Percentiles rank a stretch among this genome's conserved stretches.
phyloP scores from a whole-genome alignment of 2,113 vertebrate genomes.

The Corvus hawaiiensis region DNA sequence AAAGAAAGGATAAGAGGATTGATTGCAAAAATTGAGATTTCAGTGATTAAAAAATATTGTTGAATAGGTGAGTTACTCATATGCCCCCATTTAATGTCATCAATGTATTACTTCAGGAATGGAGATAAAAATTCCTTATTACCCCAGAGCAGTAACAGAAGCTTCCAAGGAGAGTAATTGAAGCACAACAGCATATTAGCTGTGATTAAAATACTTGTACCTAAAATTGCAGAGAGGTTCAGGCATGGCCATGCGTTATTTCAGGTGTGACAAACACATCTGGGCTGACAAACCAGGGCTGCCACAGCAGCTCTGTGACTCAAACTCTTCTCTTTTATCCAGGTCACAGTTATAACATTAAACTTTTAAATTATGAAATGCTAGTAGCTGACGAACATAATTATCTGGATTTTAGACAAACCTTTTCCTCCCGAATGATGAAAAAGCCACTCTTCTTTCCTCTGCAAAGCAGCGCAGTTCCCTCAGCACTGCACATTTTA shows the following conservation, averaged over 20 bases:
- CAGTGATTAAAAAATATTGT: background rate
- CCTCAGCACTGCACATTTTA: background rate
- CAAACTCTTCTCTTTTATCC: background rate
- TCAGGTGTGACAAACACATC: background rate
- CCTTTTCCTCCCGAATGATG: background rate
- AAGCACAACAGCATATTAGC: background rate
- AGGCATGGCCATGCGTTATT: fast-evolving
- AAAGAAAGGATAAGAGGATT: slow-evolving; percentile 24
- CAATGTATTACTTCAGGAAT: background rate
- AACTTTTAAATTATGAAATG: background rate
- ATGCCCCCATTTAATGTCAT: background rate
- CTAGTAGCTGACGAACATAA: background rate
- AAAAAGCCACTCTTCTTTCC: background rate
- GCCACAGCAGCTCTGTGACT: background rate
- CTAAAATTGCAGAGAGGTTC: background rate
- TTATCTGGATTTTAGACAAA: background rate
- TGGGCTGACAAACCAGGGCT: background rate
- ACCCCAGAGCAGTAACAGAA: background rate
- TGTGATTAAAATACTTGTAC: background rate
- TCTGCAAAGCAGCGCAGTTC: background rate
- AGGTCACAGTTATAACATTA: background rate
- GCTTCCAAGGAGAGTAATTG: background rate
- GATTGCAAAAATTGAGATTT: slow-evolving; percentile 20
- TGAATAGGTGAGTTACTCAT: slow-evolving; percentile 9
- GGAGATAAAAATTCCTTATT: background rate